Conservation (phyloP, 2,888 invertebrate genomes). For the Malachius bipustulatus region DNA sequence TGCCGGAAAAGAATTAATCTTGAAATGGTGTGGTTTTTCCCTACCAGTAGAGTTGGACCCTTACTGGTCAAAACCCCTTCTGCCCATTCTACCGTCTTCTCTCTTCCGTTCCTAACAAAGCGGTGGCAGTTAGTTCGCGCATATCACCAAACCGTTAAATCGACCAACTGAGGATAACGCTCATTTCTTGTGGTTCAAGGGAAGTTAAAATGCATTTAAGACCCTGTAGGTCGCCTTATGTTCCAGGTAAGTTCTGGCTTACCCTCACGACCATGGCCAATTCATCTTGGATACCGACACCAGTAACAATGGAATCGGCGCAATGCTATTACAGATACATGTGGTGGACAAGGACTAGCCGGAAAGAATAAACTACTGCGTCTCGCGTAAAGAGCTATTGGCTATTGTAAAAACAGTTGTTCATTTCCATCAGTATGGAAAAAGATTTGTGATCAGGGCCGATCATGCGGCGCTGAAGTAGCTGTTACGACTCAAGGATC, state of each 20-base stretch:
- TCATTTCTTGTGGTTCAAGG: conserved; percentile 8
- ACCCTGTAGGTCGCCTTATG: conserved; percentile 8
- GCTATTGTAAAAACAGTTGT: conserved; percentile 21
- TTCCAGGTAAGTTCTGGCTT: conserved; percentile 33
- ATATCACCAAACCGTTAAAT: conserved; percentile 16
- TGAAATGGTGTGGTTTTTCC: too few relatives aligned
- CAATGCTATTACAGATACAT: conserved; percentile 13
- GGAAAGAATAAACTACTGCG: conserved; percentile 22
- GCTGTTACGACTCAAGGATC: conserved; percentile 26
- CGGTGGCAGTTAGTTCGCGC: too few relatives aligned
- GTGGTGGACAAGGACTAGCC: conserved; percentile 16
- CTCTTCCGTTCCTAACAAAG: too few relatives aligned
- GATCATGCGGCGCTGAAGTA: conserved; percentile 28
- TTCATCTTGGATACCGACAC: too few relatives aligned
- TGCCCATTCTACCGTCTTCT: too few relatives aligned
- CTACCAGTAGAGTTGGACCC: too few relatives aligned
- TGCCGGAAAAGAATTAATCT: too few relatives aligned
- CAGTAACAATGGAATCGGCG: conserved; percentile 12
- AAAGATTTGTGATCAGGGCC: conserved; percentile 23
- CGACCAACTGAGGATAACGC: conserved; percentile 12
- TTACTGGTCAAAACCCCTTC: too few relatives aligned
- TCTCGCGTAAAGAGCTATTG: conserved; percentile 22
- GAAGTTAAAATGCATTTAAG: conserved; percentile 7
- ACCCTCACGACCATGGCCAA: too few relatives aligned
- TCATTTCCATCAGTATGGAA: conserved; percentile 25